Base-by-base conservation (phyloP, 1,140 invertebrate genomes). In the Zophobas morio region DNA sequence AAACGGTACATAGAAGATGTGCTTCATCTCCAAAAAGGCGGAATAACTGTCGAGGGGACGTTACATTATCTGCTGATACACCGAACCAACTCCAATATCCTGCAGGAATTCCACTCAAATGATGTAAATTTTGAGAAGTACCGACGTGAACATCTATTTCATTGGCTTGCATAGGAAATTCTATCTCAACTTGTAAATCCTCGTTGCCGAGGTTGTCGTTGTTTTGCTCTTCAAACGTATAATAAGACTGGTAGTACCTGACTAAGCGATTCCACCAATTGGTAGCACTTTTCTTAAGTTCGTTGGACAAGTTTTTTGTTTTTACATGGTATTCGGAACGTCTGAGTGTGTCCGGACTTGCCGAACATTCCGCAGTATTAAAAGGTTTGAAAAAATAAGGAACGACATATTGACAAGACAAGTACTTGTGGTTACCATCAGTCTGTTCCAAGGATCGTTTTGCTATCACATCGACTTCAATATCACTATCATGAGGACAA, bases 291-390 rank as follows among this genome's bases (percentile, higher is more conserved):
- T 47, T 53, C 54, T 74, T 78, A 35, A 78, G 79, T 76, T 82
- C 76, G 0, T 75, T 66, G 8, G 80, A 78, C 2, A 81, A 47
- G 47, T 81, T 79, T 2, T 73, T 76, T 32, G 76, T 78, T 66
- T 83, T 79, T 32, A 81, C 60, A 32, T 81, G 72, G 75, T 78
- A 82, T 20, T 47, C 77, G 66, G 75, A 81, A 66, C 81, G 78
- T 42, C 82, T 76, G 33, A 82, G 34, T 6, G 79, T 63, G 37
- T 75, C 74, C 8, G 76, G 74, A n/a, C 51, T 76, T 3, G 40
- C 51, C 33, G 77, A 74, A 51, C 82, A 83, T 6, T 66, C 47
- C 2, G 78, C 2, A 4, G 77, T 73, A 36, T 79, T 51, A 36
- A 70, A 70, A 6, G 57, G 46, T 42, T 74, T 35, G 2, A 81